phyloP scores from a whole-genome alignment of 2,113 vertebrate genomes.

The Apaloderma vittatum region DNA sequence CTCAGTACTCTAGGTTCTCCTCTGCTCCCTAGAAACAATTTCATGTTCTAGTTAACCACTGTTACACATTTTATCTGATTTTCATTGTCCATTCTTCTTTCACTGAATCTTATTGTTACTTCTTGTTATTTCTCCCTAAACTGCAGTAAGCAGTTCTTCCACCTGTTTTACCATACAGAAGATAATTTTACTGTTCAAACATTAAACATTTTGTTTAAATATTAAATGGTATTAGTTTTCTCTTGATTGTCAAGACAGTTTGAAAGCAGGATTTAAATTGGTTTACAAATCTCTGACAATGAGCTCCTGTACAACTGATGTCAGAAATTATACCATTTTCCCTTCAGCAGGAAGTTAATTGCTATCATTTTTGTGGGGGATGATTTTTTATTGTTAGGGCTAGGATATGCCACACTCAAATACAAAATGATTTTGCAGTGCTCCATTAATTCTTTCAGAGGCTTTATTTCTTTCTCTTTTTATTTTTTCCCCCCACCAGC shows the following conservation, averaged over 20 bases:
- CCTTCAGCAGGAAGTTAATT: neutral
- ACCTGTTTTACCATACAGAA: neutral
- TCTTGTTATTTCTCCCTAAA: neutral
- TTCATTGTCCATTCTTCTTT: neutral
- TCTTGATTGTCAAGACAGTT: neutral
- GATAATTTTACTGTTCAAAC: conserved; percentile 4
- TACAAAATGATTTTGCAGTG: neutral
- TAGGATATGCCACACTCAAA: neutral
- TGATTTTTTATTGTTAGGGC: neutral
- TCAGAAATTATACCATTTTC: neutral
- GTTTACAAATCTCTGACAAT: neutral
- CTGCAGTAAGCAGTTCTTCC: neutral
- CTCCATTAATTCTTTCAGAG: neutral
- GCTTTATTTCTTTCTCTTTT: neutral
- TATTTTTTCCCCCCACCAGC: neutral
- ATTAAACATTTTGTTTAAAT: conserved; percentile 30
- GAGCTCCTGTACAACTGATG: neutral
- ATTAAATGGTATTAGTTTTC: conserved; percentile 24
- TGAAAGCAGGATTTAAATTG: neutral
- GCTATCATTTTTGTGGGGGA: neutral
- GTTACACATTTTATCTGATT: neutral
- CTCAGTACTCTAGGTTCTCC: neutral
- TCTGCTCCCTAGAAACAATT: rapidly evolving
- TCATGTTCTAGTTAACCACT: neutral
- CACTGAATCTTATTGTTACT: neutral